Conservation (phyloP, 2,113 vertebrate species). For the Axis porcinus region DNA sequence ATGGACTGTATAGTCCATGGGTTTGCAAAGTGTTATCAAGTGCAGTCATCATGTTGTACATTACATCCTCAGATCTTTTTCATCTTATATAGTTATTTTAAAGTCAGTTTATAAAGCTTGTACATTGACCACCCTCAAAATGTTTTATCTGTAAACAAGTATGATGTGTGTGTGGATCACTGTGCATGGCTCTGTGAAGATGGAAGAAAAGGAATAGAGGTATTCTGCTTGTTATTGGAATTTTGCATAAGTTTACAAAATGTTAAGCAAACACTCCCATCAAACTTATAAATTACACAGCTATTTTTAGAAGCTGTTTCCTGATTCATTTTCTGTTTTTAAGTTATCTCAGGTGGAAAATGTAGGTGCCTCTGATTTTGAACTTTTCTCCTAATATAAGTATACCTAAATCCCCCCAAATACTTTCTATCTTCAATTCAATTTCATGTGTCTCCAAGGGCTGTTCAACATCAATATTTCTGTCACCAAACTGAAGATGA, state of each 20-base stretch:
- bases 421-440: not conserved
- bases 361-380: not conserved
- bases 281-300: not conserved
- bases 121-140: not conserved
- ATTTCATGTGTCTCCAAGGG: not conserved
- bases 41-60: not conserved
- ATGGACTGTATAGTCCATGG: not conserved
- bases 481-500: not conserved
- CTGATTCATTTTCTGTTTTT: not conserved
- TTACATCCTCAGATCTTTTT: not conserved
- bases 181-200: too few relatives aligned
- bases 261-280: not conserved
- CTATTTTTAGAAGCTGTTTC: not conserved
- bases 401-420: not conserved
- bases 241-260: not conserved
- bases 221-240: not conserved
- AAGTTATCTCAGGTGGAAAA: not conserved
- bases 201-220: not conserved
- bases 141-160: not conserved
- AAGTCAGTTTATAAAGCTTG: not conserved
- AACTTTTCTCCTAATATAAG: not conserved
- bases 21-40: not conserved
- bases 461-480: not conserved
- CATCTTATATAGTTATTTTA: not conserved
- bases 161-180: not conserved